Percentiles rank a stretch among this genome's conserved stretches.
Conservation (phyloP, 2,797 vertebrate genomes). For the Ptychobarbus kaznakovi region DNA sequence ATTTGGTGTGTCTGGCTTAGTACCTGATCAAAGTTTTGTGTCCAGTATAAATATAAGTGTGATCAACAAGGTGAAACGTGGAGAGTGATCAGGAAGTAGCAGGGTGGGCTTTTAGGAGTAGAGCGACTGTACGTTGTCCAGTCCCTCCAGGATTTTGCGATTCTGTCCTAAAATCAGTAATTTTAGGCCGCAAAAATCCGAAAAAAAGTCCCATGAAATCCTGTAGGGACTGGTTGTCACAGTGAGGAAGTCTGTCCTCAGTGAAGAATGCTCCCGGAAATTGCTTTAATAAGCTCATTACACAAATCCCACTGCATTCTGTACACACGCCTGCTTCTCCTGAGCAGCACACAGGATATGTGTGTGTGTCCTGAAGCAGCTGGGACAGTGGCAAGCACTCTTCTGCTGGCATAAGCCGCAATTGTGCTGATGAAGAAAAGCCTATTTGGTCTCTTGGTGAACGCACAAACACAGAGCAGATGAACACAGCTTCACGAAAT, state of each 20-base stretch:
- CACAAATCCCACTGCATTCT: conserved; percentile 38
- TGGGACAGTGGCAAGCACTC: conserved; percentile 8
- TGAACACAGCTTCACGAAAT: conserved; percentile 15
- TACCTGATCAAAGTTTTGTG: conserved; percentile 21
- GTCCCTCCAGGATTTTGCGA: too few species aligned
- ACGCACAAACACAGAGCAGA: conserved; percentile 26
- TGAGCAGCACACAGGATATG: not conserved
- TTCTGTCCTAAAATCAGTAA: too few species aligned
- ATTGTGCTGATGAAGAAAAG: conserved; percentile 32
- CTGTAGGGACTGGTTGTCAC: too few species aligned
- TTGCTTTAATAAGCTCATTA: conserved; percentile 51
- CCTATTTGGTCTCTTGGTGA: conserved; percentile 2
- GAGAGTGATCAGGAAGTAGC: not conserved
- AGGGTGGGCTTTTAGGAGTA: too few species aligned
- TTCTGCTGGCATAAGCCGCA: conserved; percentile 37
- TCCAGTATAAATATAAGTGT: conserved; percentile 7
- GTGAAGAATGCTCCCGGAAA: conserved; percentile 47
- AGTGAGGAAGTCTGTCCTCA: conserved; percentile 31
- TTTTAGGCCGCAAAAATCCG: too few species aligned
- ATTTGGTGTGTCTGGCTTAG: not conserved
- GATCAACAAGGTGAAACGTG: not conserved
- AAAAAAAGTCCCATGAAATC: too few species aligned
- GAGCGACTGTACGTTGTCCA: not conserved
- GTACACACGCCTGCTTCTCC: conserved; percentile 23
- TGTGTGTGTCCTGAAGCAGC: not conserved